phyloP scores from a whole-genome alignment of 2,797 vertebrate genomes.

The Rallus crepitans region DNA sequence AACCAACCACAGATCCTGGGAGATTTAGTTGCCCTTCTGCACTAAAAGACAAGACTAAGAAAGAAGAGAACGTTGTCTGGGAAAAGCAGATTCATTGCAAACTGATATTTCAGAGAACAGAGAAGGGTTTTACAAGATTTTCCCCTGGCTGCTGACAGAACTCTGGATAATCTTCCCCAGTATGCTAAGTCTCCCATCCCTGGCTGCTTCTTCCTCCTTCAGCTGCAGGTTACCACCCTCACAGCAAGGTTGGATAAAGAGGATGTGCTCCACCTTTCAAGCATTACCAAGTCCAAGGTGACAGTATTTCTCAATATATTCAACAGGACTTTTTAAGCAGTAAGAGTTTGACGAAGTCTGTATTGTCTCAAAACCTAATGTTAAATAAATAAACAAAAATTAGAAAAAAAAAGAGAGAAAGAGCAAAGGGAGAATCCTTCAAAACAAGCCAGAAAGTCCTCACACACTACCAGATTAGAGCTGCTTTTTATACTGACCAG shows the following conservation, averaged over 20 bases:
- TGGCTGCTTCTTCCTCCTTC: not conserved
- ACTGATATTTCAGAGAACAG: not conserved
- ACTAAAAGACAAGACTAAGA: not conserved
- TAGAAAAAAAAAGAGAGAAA: not conserved
- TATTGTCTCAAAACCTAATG: not conserved
- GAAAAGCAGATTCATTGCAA: not conserved
- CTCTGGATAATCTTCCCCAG: not conserved
- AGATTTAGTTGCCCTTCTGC: not conserved
- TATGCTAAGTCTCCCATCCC: not conserved
- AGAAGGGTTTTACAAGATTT: not conserved
- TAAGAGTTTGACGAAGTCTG: not conserved
- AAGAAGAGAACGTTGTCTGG: not conserved
- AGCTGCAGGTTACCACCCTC: not conserved
- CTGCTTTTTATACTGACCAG: conserved; percentile 70
- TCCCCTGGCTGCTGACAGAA: not conserved
- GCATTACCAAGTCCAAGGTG: not conserved
- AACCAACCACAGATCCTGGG: not conserved
- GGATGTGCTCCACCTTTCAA: not conserved
- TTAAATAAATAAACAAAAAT: not conserved
- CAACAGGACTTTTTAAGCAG: not conserved
- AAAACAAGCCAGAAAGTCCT: not conserved
- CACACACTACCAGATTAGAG: not conserved
- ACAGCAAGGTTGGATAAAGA: not conserved
- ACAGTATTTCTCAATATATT: not conserved
- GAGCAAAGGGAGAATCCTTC: not conserved